Evolutionary conservation across 2,888 invertebrate genomes (phyloP).

Genomic region (Drosophila affinis): DNA sequence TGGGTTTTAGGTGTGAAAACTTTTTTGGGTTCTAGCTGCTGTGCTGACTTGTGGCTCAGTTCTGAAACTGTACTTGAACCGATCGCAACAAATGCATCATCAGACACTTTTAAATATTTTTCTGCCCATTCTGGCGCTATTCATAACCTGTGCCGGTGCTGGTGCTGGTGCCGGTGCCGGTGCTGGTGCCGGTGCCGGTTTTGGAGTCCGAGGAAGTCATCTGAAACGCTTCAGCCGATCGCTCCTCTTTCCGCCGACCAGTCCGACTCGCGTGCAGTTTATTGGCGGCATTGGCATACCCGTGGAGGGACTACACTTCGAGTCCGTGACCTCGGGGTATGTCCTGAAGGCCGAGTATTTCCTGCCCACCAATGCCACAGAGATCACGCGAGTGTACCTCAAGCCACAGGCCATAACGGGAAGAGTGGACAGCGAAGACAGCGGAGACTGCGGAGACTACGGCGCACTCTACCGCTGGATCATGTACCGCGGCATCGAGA

Average conservation of each 20-base stretch:
- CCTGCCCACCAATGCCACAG: slow-evolving; percentile 75
- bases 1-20: slow-evolving; percentile 51
- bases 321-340: slow-evolving; percentile 82
- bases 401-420: slow-evolving; percentile 75
- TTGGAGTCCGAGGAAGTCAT: slow-evolving; percentile 13
- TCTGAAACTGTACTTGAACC: slow-evolving; percentile 31
- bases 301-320: slow-evolving; percentile 74
- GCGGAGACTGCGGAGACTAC: slow-evolving; percentile 15
- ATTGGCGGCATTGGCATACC: slow-evolving; percentile 83
- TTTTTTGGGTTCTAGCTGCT: neutral
- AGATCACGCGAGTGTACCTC: slow-evolving; percentile 72
- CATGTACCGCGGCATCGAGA: slow-evolving; percentile 79
- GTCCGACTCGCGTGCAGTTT: slow-evolving; percentile 82
- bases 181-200: neutral
- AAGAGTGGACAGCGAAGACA: slow-evolving; percentile 27
- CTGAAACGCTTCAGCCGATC: slow-evolving; percentile 59
- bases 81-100: slow-evolving; percentile 31
- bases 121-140: neutral
- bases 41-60: slow-evolving; percentile 43
- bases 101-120: neutral
- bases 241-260: slow-evolving; percentile 80
- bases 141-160: neutral
- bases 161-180: neutral
- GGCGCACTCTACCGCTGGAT: slow-evolving; percentile 78
- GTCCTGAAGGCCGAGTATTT: slow-evolving; percentile 82